A percentile compares a stretch with the other conserved stretches of the same genome.
Conservation (phyloP, 2,113 vertebrate genomes). For the Myrmecophaga tridactyla region DNA sequence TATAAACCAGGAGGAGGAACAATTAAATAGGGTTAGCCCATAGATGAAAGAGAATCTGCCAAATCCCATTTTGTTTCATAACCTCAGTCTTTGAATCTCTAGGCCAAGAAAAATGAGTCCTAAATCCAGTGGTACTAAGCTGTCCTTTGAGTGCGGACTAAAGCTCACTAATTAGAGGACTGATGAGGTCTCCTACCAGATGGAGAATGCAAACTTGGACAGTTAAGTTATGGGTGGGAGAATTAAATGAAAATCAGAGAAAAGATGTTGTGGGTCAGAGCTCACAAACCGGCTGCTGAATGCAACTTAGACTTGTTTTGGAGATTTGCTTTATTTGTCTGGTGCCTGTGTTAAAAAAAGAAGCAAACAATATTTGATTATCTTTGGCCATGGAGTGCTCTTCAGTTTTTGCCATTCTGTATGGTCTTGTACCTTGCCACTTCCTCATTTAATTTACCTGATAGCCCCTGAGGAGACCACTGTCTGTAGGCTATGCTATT, state of each 20-base stretch:
- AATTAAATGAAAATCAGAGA: neutral
- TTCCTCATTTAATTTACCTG: neutral
- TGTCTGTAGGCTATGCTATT: neutral
- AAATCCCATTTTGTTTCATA: neutral
- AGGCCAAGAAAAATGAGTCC: neutral
- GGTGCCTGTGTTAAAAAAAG: neutral
- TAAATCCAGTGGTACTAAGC: neutral
- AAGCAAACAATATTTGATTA: neutral
- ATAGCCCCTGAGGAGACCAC: neutral
- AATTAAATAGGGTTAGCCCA: neutral
- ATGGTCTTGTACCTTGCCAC: neutral
- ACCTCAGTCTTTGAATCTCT: neutral
- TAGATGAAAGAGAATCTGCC: neutral
- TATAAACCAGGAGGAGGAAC: neutral
- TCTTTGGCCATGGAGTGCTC: neutral
- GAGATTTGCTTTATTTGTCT: neutral
- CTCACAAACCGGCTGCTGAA: neutral
- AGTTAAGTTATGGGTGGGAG: neutral
- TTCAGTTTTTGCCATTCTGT: neutral
- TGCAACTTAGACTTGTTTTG: neutral
- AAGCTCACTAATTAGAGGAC: neutral
- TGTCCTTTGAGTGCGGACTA: neutral
- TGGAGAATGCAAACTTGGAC: neutral
- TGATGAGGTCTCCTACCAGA: neutral
- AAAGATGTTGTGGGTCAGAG: neutral